Conservation (phyloP, 2,797 vertebrate genomes). For the Sorex maritimensis region DNA sequence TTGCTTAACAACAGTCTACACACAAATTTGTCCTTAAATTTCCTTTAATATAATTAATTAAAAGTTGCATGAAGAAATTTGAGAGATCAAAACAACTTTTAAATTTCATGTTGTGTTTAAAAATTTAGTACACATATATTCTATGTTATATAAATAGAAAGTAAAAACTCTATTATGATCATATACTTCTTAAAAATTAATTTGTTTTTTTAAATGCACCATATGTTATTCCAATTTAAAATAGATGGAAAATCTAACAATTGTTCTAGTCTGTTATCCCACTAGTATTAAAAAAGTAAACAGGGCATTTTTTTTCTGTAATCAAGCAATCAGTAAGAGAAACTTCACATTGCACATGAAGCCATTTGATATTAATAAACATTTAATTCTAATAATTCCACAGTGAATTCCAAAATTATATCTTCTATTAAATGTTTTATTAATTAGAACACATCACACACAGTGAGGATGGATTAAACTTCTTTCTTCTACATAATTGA, state of each 20-base stretch:
- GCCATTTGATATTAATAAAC: slow-evolving; percentile 39
- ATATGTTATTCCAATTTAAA: slow-evolving; percentile 39
- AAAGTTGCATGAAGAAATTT: not conserved
- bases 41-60: not conserved
- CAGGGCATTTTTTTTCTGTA: slow-evolving; percentile 71
- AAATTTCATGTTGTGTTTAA: too few species aligned
- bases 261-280: slow-evolving; percentile 60
- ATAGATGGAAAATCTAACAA: slow-evolving; percentile 33
- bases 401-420: slow-evolving; percentile 19
- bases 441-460: slow-evolving; percentile 44
- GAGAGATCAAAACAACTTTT: too few species aligned
- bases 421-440: slow-evolving; percentile 63
- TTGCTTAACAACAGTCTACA: not conserved
- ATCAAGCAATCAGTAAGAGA: not conserved
- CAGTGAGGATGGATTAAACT: not conserved
- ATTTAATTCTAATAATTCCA: not conserved
- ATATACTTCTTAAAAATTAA: slow-evolving; percentile 50
- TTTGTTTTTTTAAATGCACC: slow-evolving; percentile 4
- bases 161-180: slow-evolving; percentile 52
- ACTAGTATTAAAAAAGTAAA: not conserved
- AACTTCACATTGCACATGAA: not conserved
- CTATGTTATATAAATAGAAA: slow-evolving; percentile 68
- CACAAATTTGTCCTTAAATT: not conserved
- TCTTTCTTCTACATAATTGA: not conserved
- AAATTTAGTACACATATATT: too few species aligned